Evolutionary conservation across 2,113 vertebrate species (phyloP).

Genomic region (Centropristis striata): DNA sequence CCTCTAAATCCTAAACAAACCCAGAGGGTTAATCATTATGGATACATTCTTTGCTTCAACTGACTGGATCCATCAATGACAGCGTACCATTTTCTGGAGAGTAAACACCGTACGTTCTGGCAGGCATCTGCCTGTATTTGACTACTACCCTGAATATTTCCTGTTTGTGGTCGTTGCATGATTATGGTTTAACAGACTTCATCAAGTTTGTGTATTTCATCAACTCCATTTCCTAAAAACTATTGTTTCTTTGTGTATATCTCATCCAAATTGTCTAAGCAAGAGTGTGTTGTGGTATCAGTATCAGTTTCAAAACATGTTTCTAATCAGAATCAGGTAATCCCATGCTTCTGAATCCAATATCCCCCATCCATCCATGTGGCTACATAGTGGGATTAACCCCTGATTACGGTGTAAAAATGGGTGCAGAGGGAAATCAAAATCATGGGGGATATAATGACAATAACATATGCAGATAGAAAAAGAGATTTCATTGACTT

Average conservation of each 20-base stretch:
- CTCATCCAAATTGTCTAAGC: background rate
- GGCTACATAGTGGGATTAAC: constrained; percentile 59
- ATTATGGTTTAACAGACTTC: background rate
- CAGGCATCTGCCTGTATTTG: background rate
- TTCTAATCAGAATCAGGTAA: constrained; percentile 55
- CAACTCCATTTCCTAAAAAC: background rate
- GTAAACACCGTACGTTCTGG: background rate
- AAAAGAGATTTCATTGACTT: background rate
- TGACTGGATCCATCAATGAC: background rate
- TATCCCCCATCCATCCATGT: constrained; percentile 49
- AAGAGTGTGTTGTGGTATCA: no score
- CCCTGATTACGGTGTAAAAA: background rate
- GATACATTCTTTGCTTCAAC: constrained; percentile 3
- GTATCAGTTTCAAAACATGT: constrained; percentile 29
- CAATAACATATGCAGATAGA: background rate
- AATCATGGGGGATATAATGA: background rate
- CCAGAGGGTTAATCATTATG: constrained; percentile 13
- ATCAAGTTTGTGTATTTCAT: background rate
- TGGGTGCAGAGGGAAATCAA: background rate
- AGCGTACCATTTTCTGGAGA: background rate
- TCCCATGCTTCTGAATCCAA: constrained; percentile 28
- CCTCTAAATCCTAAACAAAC: constrained; percentile 16
- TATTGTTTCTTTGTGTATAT: background rate
- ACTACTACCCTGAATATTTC: background rate
- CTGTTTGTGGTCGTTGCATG: background rate